phyloP scores from a whole-genome alignment of 2,797 vertebrate genomes.

The Chloroceryle inda region DNA sequence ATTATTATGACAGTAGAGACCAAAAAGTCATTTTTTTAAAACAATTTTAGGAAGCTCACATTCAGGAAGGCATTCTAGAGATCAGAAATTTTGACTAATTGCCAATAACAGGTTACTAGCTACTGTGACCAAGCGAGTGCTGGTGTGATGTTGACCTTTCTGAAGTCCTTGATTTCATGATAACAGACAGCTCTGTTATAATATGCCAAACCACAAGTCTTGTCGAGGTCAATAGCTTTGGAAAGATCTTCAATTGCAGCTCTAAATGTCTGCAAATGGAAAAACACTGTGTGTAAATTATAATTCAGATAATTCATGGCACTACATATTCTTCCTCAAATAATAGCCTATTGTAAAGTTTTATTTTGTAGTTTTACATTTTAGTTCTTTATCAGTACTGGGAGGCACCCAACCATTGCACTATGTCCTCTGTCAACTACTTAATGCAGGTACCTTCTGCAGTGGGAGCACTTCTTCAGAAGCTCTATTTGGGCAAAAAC shows the following conservation, averaged over 20 bases:
- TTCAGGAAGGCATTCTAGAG: not conserved
- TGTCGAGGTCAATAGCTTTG: conserved; percentile 75
- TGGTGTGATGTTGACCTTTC: conserved; percentile 59
- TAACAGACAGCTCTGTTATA: conserved; percentile 85
- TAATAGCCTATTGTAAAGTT: not conserved
- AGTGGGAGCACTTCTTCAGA: not conserved
- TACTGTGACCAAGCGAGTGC: not conserved
- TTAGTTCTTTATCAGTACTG: not conserved
- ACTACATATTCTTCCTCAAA: not conserved
- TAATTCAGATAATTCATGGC: not conserved
- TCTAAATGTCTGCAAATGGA: conserved; percentile 75
- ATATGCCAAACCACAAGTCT: conserved; percentile 75
- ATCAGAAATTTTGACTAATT: not conserved
- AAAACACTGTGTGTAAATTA: not conserved
- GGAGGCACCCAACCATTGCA: not conserved
- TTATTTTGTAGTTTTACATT: not conserved
- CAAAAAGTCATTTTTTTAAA: not conserved
- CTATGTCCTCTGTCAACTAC: not conserved
- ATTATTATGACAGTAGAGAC: not conserved
- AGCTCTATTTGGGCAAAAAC: not conserved
- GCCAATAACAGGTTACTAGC: not conserved
- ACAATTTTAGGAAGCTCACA: not conserved
- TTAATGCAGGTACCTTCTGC: not conserved
- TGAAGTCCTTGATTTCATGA: conserved; percentile 77
- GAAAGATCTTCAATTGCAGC: conserved; percentile 81